These are phyloP conservation scores for Fulica atra DNA, from an alignment of 2,113 vertebrate genomes.

Conservation along the genomic window DNA sequence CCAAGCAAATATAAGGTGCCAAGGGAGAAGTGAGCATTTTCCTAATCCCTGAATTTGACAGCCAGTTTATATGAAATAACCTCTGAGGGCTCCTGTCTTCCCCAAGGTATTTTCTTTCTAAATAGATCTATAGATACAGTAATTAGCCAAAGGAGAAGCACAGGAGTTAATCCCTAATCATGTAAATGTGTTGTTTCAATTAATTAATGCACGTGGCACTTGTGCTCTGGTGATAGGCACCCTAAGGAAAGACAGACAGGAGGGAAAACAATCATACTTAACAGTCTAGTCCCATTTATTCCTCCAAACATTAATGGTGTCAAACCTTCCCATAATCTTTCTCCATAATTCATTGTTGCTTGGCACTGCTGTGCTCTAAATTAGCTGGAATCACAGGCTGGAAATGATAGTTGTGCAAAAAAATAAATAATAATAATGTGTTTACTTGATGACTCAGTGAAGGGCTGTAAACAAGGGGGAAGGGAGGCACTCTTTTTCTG, in stretches of 20 bases:
- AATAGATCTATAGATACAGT: conserved; percentile 62
- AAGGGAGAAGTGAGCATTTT: not conserved
- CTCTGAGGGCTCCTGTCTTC: conserved; percentile 22
- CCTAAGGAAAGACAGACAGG: conserved; percentile 32
- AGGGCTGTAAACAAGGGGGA: not conserved
- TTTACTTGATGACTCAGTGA: not conserved
- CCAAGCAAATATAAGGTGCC: conserved; percentile 3
- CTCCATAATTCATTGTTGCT: not conserved
- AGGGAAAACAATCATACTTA: conserved; percentile 3
- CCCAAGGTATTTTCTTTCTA: conserved; percentile 41
- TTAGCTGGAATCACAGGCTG: not conserved
- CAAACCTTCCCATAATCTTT: not conserved
- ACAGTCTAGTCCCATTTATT: not conserved
- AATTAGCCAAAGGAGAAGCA: conserved; percentile 53
- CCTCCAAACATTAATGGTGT: not conserved
- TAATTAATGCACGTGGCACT: conserved; percentile 61
- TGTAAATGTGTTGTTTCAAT: conserved; percentile 58
- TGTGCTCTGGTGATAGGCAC: conserved; percentile 19
- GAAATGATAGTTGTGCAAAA: not conserved
- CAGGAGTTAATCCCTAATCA: conserved; percentile 60
- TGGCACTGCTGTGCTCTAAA: not conserved
- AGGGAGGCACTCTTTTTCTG: accelerated
- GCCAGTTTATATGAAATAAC: not conserved
- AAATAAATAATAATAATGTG: not conserved
- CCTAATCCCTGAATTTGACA: conserved; percentile 46